Base-by-base conservation (phyloP, 2,888 invertebrate species). In the Watsonalla cultraria region DNA sequence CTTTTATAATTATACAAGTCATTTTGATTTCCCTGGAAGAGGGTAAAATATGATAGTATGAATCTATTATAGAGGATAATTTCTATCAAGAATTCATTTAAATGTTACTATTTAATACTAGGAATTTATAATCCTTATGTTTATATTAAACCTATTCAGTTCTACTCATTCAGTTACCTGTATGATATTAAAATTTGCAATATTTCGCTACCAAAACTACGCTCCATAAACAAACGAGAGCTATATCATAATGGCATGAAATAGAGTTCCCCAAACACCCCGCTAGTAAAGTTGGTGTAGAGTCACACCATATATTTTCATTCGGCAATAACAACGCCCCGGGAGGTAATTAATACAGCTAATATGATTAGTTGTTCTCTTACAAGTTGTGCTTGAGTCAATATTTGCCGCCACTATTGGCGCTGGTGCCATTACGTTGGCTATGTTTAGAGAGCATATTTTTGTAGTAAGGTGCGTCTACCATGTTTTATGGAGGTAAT, bases 331-430 rank as follows among this genome's bases (percentile, higher is more conserved):
- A 75, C 77, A 76, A 71, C 80, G 78, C 78, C 73, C 59, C 68
- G 80, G 84, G 84, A 82, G 68, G 74, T 85, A 76, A 87, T 87
- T 89, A 88, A 86, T 87, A 86, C 76, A 69, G 76, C 81, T 88
- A 88, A 90, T 88, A 88, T 88, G 83, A 87, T 90, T 88, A 88
- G 84, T 80, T 81, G 81, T 78, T 84, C 78, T 78, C 78, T 74
- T 69, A 69, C 54, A 73, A 81, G 67, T 80, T 80, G 70, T 54
- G 51, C 35, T 51, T 33, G 47, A 39, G 62, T 60, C 54, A 64
- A 63, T 66, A 57, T 52, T 45, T 47, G 51, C 13, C 33, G 45
- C 53, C 54, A 55, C 56, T 62, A 39, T 7, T 37, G 34, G 47
- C 55, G 35, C 48, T 14, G 58, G 46, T 42, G 42, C 11, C 42